phyloP scores from a whole-genome alignment of 2,888 invertebrate genomes.

The Octonoba sinensis region DNA sequence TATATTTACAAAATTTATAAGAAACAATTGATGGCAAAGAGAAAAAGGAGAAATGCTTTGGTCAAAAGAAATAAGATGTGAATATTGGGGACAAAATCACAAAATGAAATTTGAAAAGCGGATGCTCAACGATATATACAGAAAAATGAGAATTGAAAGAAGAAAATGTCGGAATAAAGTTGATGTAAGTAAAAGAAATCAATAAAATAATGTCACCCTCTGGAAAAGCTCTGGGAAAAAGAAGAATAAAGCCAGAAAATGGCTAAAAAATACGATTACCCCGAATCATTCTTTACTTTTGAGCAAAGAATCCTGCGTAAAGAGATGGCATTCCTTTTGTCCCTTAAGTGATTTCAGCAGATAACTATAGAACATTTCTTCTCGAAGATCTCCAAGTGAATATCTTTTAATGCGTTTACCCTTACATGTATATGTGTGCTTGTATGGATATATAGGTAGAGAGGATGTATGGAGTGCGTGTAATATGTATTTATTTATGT shows the following conservation, averaged over 20 bases:
- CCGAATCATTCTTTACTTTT: conserved; percentile 1
- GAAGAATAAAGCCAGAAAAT: conserved; percentile 26
- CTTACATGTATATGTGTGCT: no score
- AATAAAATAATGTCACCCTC: conserved; percentile 9
- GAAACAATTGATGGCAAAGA: neutral
- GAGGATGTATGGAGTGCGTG: no score
- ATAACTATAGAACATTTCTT: no score
- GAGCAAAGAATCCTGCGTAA: neutral
- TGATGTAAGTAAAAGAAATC: conserved; percentile 24
- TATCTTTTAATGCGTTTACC: no score
- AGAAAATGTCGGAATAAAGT: conserved; percentile 15
- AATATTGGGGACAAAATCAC: neutral
- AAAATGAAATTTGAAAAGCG: neutral
- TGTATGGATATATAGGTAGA: no score
- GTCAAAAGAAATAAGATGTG: neutral
- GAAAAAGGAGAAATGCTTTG: neutral
- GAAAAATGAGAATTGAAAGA: neutral
- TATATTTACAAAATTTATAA: no score
- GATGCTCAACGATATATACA: no score
- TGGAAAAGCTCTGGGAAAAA: conserved; percentile 1
- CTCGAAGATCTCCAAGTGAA: no score
- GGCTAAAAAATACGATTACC: conserved; percentile 37
- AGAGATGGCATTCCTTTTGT: no score
- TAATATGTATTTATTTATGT: no score
- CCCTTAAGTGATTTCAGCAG: no score